Base-by-base conservation (phyloP, 2,797 vertebrate genomes). In the Enteromius unitaeniatus region DNA sequence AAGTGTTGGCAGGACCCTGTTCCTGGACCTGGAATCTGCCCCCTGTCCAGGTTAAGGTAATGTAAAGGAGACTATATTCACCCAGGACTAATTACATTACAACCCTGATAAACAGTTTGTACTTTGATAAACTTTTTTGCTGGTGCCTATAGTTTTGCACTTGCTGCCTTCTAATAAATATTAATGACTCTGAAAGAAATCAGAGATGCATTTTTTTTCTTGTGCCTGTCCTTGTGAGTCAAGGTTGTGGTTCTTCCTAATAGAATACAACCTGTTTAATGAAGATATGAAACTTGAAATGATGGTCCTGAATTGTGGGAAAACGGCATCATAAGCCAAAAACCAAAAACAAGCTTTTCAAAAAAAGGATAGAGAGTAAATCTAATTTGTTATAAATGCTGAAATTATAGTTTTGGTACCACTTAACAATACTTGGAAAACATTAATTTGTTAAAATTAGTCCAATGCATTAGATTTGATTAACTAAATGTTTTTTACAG, bases 121-220 rank as follows among this genome's bases (percentile, higher is more conserved):
- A 84, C 77, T 89, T 83, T 80, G 62, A 74, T 53, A 70, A 88
- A 88, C 85, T 89, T 89, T 88, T 89, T 70, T 89, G 87, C 86
- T 89, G 87, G 83, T 85, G 83, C 78, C 64, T 86, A 76, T 69
- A 84, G 60, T 83, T 88, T 90, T 86, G 21, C 84, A 72, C 53
- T 78, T 78, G 72, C 23, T 53, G 65, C 28, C 81, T 82, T 83
- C 81, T 88, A 83, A 89, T 92, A 82, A 89, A 91, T 92, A 89
- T 92, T 91, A 84, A 92, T 91, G 81, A 55, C 78, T 84, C 58
- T 87, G 88, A 88, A 81, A 79, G 73, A 88, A 84, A 86, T 88
- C 83, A 51, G 68, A 60, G 81, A 79, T 84, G 83, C 31, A 1
- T 26, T 11, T 62, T 83, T 51, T 14, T 17, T 55, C 67, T 1